Base-by-base conservation (phyloP, 2,888 invertebrate genomes). In the Eumacrocentrus americanus region DNA sequence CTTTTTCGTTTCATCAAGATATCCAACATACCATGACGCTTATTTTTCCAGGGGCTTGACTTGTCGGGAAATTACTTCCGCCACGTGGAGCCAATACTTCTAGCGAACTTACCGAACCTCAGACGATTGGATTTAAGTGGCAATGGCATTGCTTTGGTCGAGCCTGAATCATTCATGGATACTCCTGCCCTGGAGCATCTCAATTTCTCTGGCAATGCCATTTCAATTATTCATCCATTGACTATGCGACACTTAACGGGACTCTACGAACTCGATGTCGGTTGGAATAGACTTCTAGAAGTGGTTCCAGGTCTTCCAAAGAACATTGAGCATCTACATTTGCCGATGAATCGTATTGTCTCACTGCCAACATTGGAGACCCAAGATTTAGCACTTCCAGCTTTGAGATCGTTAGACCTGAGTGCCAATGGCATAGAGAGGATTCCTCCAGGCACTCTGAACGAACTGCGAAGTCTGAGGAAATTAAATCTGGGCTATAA, bases 191-290 rank as follows among this genome's bases (percentile, higher is more conserved):
- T 94, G 56, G 94, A 94, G 77, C 89, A 90, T 60, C 82, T 94
- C 1, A 94, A 94, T 77, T 83, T 94, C 53, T 92, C 93, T 0
- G 83, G 86, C 12, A 95, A 95, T 74, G 86, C 87, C 12, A 79
- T 95, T 18, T 83, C 86, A 6, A 83, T 85, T 0, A 77, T 93
- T 57, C 92, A 91, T 79, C 89, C 91, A 1, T 86, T 89, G 18
- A 92, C 92, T 0, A 91, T 95, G 69, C 83, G 88, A 60, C 90
- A 90, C 71, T 80, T 94, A 54, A 85, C 86, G 50, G 88, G 89
- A 65, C 83, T 95, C 0, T 93, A 90, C 69, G 92, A 92, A 79
- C 81, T 94, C 22, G 94, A 94, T 75, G 84, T 89, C 0, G 90
- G 91, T 70, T 83, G 84, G 66, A 94, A 94, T 77, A 84, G 86